These are phyloP conservation scores for Liasis olivaceus DNA, from an alignment of 2,797 vertebrate species.

Conservation along the genomic window DNA sequence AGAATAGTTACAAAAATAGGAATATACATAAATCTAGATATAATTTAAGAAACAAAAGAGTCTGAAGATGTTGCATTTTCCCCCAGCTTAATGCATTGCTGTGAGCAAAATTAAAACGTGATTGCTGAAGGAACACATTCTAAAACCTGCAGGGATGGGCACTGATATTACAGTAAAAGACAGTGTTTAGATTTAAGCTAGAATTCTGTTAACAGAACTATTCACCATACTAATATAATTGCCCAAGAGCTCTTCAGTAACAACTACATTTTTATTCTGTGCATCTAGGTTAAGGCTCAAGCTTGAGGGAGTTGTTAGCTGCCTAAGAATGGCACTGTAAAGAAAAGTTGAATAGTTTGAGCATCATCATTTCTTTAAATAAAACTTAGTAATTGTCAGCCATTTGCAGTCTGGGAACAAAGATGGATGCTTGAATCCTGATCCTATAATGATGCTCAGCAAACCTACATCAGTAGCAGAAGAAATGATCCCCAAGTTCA, in stretches of 20 bases:
- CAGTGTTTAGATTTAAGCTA: constrained; percentile 56
- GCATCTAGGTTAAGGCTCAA: constrained; percentile 42
- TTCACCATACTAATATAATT: constrained; percentile 49
- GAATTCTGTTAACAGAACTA: constrained; percentile 50
- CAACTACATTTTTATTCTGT: constrained; percentile 62
- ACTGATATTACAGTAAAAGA: constrained; percentile 46
- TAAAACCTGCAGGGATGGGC: constrained; percentile 28
- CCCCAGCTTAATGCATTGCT: background rate
- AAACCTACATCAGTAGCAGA: background rate
- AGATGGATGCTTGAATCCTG: background rate
- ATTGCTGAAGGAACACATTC: constrained; percentile 31
- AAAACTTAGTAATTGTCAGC: background rate
- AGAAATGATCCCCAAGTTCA: background rate
- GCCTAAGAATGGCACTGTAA: constrained; percentile 59
- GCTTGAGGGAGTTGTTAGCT: constrained; percentile 39
- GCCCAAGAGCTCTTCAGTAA: constrained; percentile 50
- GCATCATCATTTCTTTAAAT: constrained; percentile 7
- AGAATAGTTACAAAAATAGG: constrained; percentile 3
- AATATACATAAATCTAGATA: constrained; percentile 12
- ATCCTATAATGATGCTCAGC: background rate
- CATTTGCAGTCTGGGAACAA: constrained; percentile 9
- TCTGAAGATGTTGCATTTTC: background rate
- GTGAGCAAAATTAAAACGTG: constrained; percentile 46
- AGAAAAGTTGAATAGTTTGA: constrained; percentile 55
- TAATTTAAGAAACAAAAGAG: background rate